Percentiles rank a stretch among this genome's conserved stretches.
These are phyloP conservation scores for Thunnus thynnus DNA, from an alignment of 2,113 vertebrate species.

Conservation along the genomic window DNA sequence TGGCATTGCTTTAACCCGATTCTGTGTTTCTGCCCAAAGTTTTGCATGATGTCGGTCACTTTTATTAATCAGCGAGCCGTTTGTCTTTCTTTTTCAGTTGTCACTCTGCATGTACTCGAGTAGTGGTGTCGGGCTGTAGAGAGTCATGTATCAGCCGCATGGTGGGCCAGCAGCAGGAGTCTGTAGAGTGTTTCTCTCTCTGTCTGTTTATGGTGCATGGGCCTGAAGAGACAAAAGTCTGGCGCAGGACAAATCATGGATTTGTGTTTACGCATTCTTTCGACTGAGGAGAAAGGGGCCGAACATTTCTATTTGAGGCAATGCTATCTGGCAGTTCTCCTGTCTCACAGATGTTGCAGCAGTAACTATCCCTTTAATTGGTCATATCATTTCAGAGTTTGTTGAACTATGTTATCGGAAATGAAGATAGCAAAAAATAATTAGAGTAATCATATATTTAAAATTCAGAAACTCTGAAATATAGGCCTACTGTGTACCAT, in stretches of 20 bases:
- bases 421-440: not conserved
- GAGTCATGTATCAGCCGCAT: conserved; percentile 66
- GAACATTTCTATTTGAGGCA: conserved; percentile 63
- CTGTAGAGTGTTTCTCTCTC: conserved; percentile 38
- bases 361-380: conserved; percentile 50
- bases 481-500: conserved; percentile 28
- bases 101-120: conserved; percentile 72
- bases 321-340: conserved; percentile 60
- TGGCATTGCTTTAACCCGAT: conserved; percentile 44
- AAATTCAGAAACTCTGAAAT: conserved; percentile 78
- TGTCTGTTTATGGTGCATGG: conserved; percentile 78
- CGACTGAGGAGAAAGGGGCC: conserved; percentile 40
- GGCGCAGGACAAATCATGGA: conserved; percentile 56
- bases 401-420: conserved; percentile 49
- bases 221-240: conserved; percentile 72
- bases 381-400: conserved; percentile 77
- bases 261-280: conserved; percentile 70
- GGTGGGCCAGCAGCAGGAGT: conserved; percentile 54
- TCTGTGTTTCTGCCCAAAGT: conserved; percentile 45
- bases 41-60: conserved; percentile 66
- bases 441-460: not conserved
- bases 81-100: conserved; percentile 39
- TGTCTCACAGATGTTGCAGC: conserved; percentile 52
- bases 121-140: conserved; percentile 56
- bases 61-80: conserved; percentile 32